A percentile compares a stretch with the other conserved stretches of the same genome.
These are phyloP conservation scores for Chondrosia reniformis DNA, from an alignment of 37 sponge, comb jelly and placozoan genomes.

Conservation along the genomic window DNA sequence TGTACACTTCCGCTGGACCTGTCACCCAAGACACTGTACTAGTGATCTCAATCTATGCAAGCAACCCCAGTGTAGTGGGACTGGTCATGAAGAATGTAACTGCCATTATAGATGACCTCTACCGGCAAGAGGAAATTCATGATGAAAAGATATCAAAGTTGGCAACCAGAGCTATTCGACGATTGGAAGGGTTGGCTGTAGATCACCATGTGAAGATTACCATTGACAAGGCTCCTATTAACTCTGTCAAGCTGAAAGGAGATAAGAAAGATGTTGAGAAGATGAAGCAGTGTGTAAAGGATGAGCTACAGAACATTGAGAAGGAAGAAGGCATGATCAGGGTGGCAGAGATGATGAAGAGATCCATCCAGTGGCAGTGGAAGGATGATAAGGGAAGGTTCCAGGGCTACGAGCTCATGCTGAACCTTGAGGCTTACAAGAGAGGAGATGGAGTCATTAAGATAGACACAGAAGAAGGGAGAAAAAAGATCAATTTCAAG, in stretches of 20 bases:
- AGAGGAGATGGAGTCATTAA: not conserved
- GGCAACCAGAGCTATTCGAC: not conserved
- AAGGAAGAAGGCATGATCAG: not conserved
- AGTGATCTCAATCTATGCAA: not conserved
- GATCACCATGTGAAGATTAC: constrained; percentile 10
- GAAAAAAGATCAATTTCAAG: not conserved
- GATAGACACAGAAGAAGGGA: not conserved
- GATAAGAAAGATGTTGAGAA: not conserved
- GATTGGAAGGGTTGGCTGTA: not conserved
- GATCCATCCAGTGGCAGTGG: constrained; percentile 20
- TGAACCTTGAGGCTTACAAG: not conserved
- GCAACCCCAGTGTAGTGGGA: not conserved
- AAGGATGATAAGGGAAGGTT: not conserved
- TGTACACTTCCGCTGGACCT: not conserved
- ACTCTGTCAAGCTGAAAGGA: not conserved
- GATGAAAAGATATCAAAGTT: not conserved
- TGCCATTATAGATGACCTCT: not conserved
- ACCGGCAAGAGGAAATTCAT: not conserved
- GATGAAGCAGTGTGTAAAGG: not conserved
- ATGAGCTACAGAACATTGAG: not conserved
- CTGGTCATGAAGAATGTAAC: not conserved
- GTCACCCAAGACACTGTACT: not conserved
- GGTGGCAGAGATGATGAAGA: constrained; percentile 12
- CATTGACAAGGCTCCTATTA: constrained; percentile 1
- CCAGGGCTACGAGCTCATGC: not conserved